Percentiles rank a stretch among this genome's conserved stretches.
phyloP scores from a whole-genome alignment of 2,113 vertebrate species.

The Eulemur rufifrons region DNA sequence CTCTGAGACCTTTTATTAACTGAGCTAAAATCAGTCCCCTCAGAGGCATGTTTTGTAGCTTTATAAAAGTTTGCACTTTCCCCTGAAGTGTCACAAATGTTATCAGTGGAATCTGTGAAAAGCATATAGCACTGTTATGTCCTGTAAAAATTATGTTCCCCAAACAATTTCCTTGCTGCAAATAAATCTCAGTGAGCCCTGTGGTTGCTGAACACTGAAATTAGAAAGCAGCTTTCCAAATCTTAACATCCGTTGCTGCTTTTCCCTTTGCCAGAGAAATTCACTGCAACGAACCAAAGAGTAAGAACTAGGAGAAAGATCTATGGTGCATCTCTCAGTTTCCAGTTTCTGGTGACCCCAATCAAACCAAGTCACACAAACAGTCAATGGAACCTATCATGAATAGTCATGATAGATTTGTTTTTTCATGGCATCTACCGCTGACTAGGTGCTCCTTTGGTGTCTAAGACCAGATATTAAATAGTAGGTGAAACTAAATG shows the following conservation, averaged over 20 bases:
- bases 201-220: constrained; percentile 58
- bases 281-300: neutral
- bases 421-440: neutral
- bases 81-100: constrained; percentile 56
- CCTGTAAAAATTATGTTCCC: constrained; percentile 67
- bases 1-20: constrained; percentile 63
- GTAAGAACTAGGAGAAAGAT: neutral
- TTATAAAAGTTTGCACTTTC: constrained; percentile 65
- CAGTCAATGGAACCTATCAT: neutral
- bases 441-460: neutral
- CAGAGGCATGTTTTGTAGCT: constrained; percentile 40
- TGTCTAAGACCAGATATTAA: neutral
- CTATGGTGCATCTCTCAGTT: neutral
- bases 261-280: neutral
- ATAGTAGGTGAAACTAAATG: neutral
- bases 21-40: constrained; percentile 40
- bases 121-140: constrained; percentile 28
- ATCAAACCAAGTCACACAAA: neutral
- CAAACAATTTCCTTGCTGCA: constrained; percentile 56
- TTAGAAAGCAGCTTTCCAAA: constrained; percentile 57
- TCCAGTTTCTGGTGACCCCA: neutral
- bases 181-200: constrained; percentile 61
- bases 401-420: too few species aligned
- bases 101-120: constrained; percentile 58
- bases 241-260: neutral